Evolutionary conservation across 2,888 invertebrate genomes (phyloP).

Genomic region (Branchellion lobata): DNA sequence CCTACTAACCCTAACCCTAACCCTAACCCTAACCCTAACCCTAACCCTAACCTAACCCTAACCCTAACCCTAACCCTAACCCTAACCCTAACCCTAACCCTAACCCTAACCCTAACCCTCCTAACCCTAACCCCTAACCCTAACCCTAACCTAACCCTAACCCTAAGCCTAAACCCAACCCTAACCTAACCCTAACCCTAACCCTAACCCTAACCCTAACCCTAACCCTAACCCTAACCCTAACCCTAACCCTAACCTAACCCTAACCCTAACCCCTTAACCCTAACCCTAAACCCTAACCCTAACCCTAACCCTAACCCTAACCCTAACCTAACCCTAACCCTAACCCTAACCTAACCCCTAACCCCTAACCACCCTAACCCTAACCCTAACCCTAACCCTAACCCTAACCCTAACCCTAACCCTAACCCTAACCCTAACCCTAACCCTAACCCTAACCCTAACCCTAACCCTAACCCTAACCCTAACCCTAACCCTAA

Average conservation of each 20-base stretch:
- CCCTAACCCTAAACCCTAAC: constrained; percentile 39
- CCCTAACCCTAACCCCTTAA: constrained; percentile 46
- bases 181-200: too few relatives aligned
- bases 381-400: constrained; percentile 44
- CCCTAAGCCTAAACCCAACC: too few relatives aligned
- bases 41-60: too few relatives aligned
- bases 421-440: constrained; percentile 40
- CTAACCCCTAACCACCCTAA: constrained; percentile 25
- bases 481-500: constrained; percentile 46
- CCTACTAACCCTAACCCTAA: too few relatives aligned
- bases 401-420: constrained; percentile 46
- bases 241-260: constrained; percentile 46
- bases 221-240: constrained; percentile 47
- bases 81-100: too few relatives aligned
- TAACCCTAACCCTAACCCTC: too few relatives aligned
- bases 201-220: constrained; percentile 44
- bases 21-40: too few relatives aligned
- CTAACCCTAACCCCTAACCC: too few relatives aligned
- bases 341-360: constrained; percentile 44
- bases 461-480: constrained; percentile 44
- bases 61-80: too few relatives aligned
- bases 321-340: constrained; percentile 42
- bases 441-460: constrained; percentile 43
- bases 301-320: constrained; percentile 41
- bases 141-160: too few relatives aligned